Percentiles rank a stretch among this genome's conserved stretches.
phyloP scores from a whole-genome alignment of 2,113 vertebrate species.

The Calidris pygmaea region DNA sequence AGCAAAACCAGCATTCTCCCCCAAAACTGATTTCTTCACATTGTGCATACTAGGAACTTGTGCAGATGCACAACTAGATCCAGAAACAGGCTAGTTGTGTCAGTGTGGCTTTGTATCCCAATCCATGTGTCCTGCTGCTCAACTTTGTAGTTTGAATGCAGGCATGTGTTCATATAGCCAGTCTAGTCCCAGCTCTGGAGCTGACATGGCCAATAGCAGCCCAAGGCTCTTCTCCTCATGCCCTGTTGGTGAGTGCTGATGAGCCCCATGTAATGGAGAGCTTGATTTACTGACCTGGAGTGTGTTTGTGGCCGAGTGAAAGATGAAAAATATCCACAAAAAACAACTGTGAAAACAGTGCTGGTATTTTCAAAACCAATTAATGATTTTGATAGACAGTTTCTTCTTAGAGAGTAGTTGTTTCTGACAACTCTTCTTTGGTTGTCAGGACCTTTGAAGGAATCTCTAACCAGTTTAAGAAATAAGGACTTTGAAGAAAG shows the following conservation, averaged over 20 bases:
- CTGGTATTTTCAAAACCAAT: background rate
- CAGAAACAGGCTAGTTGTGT: accelerated
- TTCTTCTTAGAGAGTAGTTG: background rate
- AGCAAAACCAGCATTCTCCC: background rate
- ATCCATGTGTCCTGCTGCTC: background rate
- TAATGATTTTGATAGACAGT: background rate
- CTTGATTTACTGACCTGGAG: background rate
- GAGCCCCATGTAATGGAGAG: background rate
- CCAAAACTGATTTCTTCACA: background rate
- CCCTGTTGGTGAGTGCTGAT: accelerated
- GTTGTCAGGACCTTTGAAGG: background rate
- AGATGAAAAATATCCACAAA: background rate
- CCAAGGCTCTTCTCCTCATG: background rate
- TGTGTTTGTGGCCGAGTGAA: background rate
- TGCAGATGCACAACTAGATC: background rate
- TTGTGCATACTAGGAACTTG: background rate
- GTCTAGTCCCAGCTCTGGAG: background rate
- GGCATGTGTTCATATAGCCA: background rate
- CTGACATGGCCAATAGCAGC: background rate
- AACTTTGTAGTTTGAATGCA: background rate
- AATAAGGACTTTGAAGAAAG: background rate
- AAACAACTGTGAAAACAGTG: background rate
- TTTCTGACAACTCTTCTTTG: background rate
- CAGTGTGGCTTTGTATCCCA: background rate
- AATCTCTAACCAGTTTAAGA: background rate